Base-by-base conservation (phyloP, 2,888 invertebrate species). In the Chloromyia formosa region DNA sequence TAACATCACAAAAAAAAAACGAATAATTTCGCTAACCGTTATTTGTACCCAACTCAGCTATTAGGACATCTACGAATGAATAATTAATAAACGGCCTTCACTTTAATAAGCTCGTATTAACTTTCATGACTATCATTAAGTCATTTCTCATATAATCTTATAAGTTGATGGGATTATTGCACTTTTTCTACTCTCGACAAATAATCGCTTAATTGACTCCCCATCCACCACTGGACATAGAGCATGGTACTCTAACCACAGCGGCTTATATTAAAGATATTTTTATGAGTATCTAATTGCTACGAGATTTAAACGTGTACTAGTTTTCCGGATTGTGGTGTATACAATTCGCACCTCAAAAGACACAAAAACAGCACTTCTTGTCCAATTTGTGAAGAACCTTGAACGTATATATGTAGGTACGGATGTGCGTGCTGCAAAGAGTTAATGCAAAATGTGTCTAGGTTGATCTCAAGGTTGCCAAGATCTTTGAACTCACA, bases 391-490 rank as follows among this genome's bases (percentile, higher is more conserved):
- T 7, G 27, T 7, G 7, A 35, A 35, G 27, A 35, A 35, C 27
- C 27, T 35, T 35, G 27, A 35, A 35, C 27, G 27, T 35, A 35
- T 35, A 7, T 35, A 35, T 35, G 3, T 7, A 35, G 2, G 7
- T 7, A 56, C 16, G 20, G 20, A 20, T 18, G 10, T 14, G n/a
- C 3, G 10, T 53, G 16, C 4, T 53, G 3, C 53, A n/a, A 53
- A 16, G 18, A 56, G 20, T 35, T 18, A 20, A 4, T 56, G 56
- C 56, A 69, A 66, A 49, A 69, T 69, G 53, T 69, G 68, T 69
- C 54, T 69, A 69, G 68, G 68, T 69, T 69, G 62, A 22, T 69
- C 68, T 69, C 68, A 69, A 69, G 68, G 68, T 53, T 69, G 68
- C 35, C 54, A 40, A 69, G 68, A 69, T 53, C 68, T 69, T 54